Percentiles rank a stretch among this genome's conserved stretches.
Conservation (phyloP, 2,113 vertebrate species). For the Castor canadensis region DNA sequence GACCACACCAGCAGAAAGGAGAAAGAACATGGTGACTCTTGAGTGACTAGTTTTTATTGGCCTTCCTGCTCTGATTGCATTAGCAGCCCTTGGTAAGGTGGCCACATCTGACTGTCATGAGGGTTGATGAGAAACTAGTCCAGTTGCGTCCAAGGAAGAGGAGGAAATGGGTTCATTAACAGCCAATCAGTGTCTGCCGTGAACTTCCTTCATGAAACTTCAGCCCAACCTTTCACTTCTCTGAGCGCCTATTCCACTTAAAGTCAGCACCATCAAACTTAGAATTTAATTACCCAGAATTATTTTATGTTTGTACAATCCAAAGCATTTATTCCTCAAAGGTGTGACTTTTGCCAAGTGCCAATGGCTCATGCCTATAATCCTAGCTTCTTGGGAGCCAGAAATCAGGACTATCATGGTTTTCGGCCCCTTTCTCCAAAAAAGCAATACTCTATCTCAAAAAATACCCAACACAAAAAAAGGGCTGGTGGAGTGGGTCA, state of each 20-base stretch:
- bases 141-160: neutral
- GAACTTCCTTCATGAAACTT: neutral
- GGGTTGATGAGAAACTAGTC: neutral
- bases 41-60: neutral
- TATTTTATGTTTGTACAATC: neutral
- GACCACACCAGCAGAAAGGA: neutral
- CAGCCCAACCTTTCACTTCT: neutral
- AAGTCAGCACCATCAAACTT: neutral
- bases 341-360: neutral
- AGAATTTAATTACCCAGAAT: neutral
- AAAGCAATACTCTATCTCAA: too few relatives aligned
- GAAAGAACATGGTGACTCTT: neutral
- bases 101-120: neutral
- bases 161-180: neutral
- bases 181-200: neutral
- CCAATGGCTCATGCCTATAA: too few relatives aligned
- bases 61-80: neutral
- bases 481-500: too few relatives aligned
- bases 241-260: neutral
- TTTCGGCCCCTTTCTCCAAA: too few relatives aligned
- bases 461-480: too few relatives aligned
- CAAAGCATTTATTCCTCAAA: neutral
- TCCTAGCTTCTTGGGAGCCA: too few relatives aligned
- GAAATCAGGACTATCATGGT: too few relatives aligned
- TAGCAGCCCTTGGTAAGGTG: neutral